Base-by-base conservation (phyloP, 2,888 invertebrate species). In the Mongoloraphidia duomilia region DNA sequence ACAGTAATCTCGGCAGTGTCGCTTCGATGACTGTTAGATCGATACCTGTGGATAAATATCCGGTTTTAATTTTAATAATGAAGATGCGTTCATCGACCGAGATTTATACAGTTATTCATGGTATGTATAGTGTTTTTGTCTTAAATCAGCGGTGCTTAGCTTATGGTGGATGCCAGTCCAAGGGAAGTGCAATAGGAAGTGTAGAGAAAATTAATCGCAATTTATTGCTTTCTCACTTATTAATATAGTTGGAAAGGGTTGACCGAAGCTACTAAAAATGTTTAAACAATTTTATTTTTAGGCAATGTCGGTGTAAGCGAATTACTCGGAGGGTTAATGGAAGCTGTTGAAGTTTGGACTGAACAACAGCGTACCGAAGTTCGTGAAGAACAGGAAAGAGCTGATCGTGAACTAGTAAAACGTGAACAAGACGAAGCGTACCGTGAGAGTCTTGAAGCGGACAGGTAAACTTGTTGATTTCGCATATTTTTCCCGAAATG, bases 381-480 rank as follows among this genome's bases (percentile, higher is more conserved):
- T 50, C 74, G 77, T 39, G 80, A 90, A 59, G 95, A 95, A 72
- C 78, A 87, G 51, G 93, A 94, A 66, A 71, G 95, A 49, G 86
- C 88, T 55, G 91, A 87, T 9, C 71, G 95, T 49, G 93, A 94
- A 67, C 74, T 77, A 58, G 90, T 96, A 47, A 92, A 93, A 68
- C 76, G 81, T 59, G 94, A 95, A 66, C 95, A 96, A 71, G 94
- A 96, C 71, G 81, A 82, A 65, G 95, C 95, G 1, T 96, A 92
- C 69, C 82, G 90, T 65, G 82, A 79, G 63, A 94, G 94, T 58
- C 74, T 96, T 48, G 85, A 85, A 62, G 84, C 82, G 1, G 91
- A 91, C 67, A 80, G 83, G 82, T 81, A 61, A 57, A 45, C 13
- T 26, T 26, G 6, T 26, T 6, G 26, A 26, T 26, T 26, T 26